Base-by-base conservation (phyloP, 2,797 vertebrate genomes). In the Phrynocephalus forsythii region DNA sequence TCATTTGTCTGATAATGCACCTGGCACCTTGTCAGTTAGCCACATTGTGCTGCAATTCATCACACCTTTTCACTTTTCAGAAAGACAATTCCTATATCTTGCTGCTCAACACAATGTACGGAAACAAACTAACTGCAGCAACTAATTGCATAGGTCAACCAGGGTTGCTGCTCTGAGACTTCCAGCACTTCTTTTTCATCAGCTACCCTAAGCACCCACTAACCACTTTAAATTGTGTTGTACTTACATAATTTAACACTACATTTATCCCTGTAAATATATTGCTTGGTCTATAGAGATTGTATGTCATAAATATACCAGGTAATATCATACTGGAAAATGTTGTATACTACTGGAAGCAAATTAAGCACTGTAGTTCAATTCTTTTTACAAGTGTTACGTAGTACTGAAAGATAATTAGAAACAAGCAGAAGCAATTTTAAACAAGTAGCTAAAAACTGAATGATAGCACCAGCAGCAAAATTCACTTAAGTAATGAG, bases 401-500 rank as follows among this genome's bases (percentile, higher is more conserved):
- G 6, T 13, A 56, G 52, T 60, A 67, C 13, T 66, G 56, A 26
- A 30, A 66, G 38, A 80, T 67, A 75, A 63, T 26, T 71, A 82
- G 87, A 92, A 88, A 89, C 52, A 87, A 89, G 38, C 68, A 91
- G 87, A 84, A 82, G 91, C 3, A 79, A 73, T 11, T 93, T 90
- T 22, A 72, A 90, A 83, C 68, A 90, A 86, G 94, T 91, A 76
- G 83, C 81, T 87, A 87, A 83, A 94, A 83, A 89, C 68, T 82
- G 84, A 89, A 89, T 86, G 73, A 38, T 89, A 87, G 87, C 86
- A 89, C 92, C 87, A 76, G 86, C 83, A 83, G 24, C 82, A 77
- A 92, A 5, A 73, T 90, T 78, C 95, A 87, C 92, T 91, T 91
- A 87, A 84, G 94, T 79, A 44, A 91, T 88, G 87, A 86, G 77